Evolutionary conservation across 2,888 invertebrate species (phyloP).

Genomic region (Tetropium fuscum): DNA sequence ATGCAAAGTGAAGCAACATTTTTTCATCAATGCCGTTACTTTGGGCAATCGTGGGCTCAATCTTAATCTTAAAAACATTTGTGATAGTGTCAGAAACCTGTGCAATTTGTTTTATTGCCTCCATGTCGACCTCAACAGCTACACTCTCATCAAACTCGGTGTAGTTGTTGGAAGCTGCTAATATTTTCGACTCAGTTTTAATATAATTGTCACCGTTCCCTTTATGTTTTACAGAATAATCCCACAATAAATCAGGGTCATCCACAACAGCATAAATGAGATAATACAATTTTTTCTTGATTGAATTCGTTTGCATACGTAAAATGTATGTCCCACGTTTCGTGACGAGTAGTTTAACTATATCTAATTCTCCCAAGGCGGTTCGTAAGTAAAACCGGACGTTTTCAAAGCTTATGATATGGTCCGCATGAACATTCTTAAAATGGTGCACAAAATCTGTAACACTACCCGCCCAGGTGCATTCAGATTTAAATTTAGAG

Average conservation of each 20-base stretch:
- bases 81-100: conserved; percentile 48
- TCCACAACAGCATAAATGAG: conserved; percentile 54
- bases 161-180: conserved; percentile 44
- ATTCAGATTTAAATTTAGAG: conserved; percentile 40
- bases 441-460: conserved; percentile 54
- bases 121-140: conserved; percentile 51
- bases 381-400: conserved; percentile 52
- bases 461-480: conserved; percentile 51
- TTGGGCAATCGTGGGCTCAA: conserved; percentile 33
- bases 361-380: conserved; percentile 45
- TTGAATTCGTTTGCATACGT: conserved; percentile 48
- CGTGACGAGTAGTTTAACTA: conserved; percentile 52
- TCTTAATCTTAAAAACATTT: conserved; percentile 49
- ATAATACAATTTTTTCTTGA: conserved; percentile 50
- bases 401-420: conserved; percentile 52
- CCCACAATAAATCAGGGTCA: conserved; percentile 44
- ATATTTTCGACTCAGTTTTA: conserved; percentile 52
- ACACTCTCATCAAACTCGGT: conserved; percentile 45
- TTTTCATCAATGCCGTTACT: conserved; percentile 51
- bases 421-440: conserved; percentile 51
- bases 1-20: conserved; percentile 57
- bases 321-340: conserved; percentile 52
- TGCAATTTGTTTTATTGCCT: conserved; percentile 51
- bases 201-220: conserved; percentile 53
- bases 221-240: conserved; percentile 56